Evolutionary conservation across 2,113 vertebrate genomes (phyloP).

Genomic region (Xiphophorus hellerii): DNA sequence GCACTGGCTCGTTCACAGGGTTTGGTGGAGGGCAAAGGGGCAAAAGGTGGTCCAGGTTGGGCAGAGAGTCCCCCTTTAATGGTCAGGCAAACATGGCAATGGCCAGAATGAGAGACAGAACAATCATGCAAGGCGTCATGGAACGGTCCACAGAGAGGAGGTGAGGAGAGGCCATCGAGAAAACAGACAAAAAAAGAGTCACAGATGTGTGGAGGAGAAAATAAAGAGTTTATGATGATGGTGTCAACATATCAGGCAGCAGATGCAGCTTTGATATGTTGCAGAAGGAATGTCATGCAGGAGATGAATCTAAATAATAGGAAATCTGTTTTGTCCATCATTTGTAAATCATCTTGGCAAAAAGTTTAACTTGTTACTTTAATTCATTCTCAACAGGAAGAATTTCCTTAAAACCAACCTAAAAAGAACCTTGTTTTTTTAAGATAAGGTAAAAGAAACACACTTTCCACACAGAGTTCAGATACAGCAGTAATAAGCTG

Average conservation of each 20-base stretch:
- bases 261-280: slow-evolving; percentile 7
- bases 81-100: slow-evolving; percentile 58
- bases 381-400: background rate
- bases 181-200: slow-evolving; percentile 58
- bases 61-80: slow-evolving; percentile 84
- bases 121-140: slow-evolving; percentile 47
- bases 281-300: slow-evolving; percentile 11
- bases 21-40: slow-evolving; percentile 76
- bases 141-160: slow-evolving; percentile 43
- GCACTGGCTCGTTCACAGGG: slow-evolving; percentile 81
- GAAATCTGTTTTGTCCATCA: background rate
- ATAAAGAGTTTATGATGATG: slow-evolving; percentile 16
- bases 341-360: background rate
- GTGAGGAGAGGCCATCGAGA: slow-evolving; percentile 56
- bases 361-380: background rate
- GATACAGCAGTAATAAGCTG: too few relatives aligned
- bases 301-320: background rate
- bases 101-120: slow-evolving; percentile 34
- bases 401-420: too few relatives aligned
- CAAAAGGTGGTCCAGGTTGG: slow-evolving; percentile 85
- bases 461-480: too few relatives aligned
- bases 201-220: slow-evolving; percentile 41
- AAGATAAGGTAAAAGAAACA: too few relatives aligned
- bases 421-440: too few relatives aligned
- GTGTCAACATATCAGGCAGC: slow-evolving; percentile 30